Base-by-base conservation (phyloP, 1,140 invertebrate species). In the Brachionus rotundiformis region DNA sequence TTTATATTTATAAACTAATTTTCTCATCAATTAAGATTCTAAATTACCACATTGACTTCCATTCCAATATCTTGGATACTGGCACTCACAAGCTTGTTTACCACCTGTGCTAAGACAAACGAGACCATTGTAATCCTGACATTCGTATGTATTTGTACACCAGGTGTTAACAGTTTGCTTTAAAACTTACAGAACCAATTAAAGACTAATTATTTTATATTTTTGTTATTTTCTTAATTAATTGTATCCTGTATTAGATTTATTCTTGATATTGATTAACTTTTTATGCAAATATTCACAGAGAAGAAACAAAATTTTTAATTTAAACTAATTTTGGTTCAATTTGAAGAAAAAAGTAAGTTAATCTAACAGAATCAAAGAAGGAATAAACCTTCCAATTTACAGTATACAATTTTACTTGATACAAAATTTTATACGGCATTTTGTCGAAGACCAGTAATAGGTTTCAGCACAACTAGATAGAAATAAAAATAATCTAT, bases 61-160 rank as follows among this genome's bases (percentile, higher is more conserved):
- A 49, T 49, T 49, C 47, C 47, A 49, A 49, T 16, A 49, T 6
- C 2, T 3, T 3, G n/a, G 41, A 49, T 29, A 47, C 49, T 16
- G n/a, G n/a, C 31, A 77, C 16, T 47, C 19, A 23, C 73, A 77
- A 13, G 16, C n/a, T 7, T 77, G 6, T 4, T 13, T 27, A 3
- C 13, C 10, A 23, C 2, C 23, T 44, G 27, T 44, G 5, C 2
- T 33, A 0, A 77, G 1, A 19, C 73, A 77, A 5, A 5, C 16
- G 3, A 77, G 41, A 29, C 73, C 73, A 16, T 59, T 77, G 19
- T 47, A 77, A 10, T 77, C 73, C 23, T 77, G 36, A 44, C 73
- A 77, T 33, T 77, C 13, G 23, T 29, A 77, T n/a, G 36, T 19
- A 33, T 77, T 16, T 10, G 73, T 31, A 11, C 73, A 77, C 27